These are phyloP conservation scores for Anarhynchus alexandrinus DNA, from an alignment of 2,113 vertebrate species.

Conservation along the genomic window DNA sequence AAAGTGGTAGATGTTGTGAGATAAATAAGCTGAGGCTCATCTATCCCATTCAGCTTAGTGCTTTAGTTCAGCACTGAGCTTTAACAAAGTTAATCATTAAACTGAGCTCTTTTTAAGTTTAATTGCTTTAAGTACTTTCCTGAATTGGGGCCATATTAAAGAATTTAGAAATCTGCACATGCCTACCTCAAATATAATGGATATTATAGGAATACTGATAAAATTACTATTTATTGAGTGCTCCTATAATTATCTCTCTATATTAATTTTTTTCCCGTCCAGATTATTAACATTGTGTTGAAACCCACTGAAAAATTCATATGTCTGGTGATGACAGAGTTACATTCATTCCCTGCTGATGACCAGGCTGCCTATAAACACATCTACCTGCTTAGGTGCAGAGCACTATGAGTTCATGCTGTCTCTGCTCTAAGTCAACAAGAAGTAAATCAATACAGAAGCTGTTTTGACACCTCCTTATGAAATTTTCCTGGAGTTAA, in stretches of 20 bases:
- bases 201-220: neutral
- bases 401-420: neutral
- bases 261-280: neutral
- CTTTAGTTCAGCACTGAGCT: neutral
- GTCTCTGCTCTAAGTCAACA: constrained; percentile 15
- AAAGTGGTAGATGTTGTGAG: neutral
- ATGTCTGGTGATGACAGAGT: neutral
- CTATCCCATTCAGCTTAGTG: neutral
- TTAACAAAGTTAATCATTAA: neutral
- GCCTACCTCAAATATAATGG: neutral
- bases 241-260: neutral
- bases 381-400: neutral
- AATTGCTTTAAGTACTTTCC: neutral
- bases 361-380: neutral
- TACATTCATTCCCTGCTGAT: neutral
- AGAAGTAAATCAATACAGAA: constrained; percentile 41
- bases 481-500: constrained; percentile 43
- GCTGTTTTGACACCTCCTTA: constrained; percentile 25
- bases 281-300: neutral
- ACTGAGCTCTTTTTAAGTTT: neutral
- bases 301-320: neutral
- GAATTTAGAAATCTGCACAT: neutral
- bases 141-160: neutral
- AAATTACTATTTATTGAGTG: constrained; percentile 7
- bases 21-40: neutral